phyloP scores from a whole-genome alignment of 1,140 invertebrate genomes.

The Sarcophaga peregrina region DNA sequence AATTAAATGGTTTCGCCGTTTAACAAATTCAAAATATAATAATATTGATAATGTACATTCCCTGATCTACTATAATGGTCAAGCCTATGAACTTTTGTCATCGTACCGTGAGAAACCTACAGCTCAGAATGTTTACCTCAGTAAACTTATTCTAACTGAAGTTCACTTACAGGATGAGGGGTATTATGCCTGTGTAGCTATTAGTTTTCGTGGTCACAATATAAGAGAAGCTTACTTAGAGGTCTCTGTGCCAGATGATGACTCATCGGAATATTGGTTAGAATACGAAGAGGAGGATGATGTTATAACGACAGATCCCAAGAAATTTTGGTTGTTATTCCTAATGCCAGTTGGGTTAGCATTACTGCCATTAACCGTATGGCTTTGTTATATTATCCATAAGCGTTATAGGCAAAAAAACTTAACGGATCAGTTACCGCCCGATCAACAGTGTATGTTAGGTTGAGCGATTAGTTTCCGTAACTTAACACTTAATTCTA shows the following conservation, averaged over 20 bases:
- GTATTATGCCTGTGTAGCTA: slow-evolving; percentile 61
- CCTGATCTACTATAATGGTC: slow-evolving; percentile 59
- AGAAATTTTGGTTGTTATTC: slow-evolving; percentile 58
- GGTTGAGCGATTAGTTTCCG: no score
- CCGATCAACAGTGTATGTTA: slow-evolving; percentile 30
- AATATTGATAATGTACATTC: slow-evolving; percentile 52
- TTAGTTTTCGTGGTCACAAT: slow-evolving; percentile 59
- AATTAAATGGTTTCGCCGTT: slow-evolving; percentile 61
- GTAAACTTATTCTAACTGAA: slow-evolving; percentile 60
- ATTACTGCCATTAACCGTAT: slow-evolving; percentile 56
- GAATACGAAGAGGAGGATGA: slow-evolving; percentile 55
- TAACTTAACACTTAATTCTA: no score
- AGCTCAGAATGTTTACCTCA: slow-evolving; percentile 57
- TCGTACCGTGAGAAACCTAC: slow-evolving; percentile 56
- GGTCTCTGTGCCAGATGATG: slow-evolving; percentile 47
- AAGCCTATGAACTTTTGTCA: slow-evolving; percentile 56
- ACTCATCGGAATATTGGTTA: slow-evolving; percentile 55
- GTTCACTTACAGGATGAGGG: slow-evolving; percentile 56
- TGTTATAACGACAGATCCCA: slow-evolving; percentile 49
- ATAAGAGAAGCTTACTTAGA: slow-evolving; percentile 59
- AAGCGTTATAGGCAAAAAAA: slow-evolving; percentile 49
- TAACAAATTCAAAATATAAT: not conserved
- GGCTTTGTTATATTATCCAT: slow-evolving; percentile 55
- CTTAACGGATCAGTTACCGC: not conserved
- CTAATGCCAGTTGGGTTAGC: slow-evolving; percentile 61